Base-by-base conservation (phyloP, 2,888 invertebrate species). In the Caenorhabditis macrosperma region DNA sequence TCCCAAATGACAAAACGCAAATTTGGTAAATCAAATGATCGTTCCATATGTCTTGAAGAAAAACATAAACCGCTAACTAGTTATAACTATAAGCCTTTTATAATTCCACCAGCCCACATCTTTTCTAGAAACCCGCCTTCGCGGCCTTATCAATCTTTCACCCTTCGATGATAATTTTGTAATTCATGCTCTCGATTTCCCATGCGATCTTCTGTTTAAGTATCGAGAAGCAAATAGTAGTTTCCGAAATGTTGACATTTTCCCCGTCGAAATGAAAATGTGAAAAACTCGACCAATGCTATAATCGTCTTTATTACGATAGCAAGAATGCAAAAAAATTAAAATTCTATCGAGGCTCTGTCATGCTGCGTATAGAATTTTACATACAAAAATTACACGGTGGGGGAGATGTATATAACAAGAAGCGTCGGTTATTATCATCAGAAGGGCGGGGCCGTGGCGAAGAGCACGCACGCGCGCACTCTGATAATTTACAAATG, bases 391-490 rank as follows among this genome's bases (percentile, higher is more conserved):
- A 60, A 57, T 50, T 61, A 69, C 69, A 69, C 38, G 50, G 44
- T 35, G 46, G 22, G 22, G 22, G 6, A 41, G 50, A 57, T 54
- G 61, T 61, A 69, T 69, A 61, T 50, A 50, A 69, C 69, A 69
- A 60, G 69, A 69, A 69, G 44, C 48, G 69, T 59, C 61, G 60
- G 69, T 69, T 69, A 69, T 69, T 69, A 69, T 69, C 22, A 69
- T 33, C 69, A 69, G 69, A 41, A n/a, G 60, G 38, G 55, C 5
- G 38, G 22, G 30, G n/a, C 30, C 17, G 38, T 22, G 10, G n/a
- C 17, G 22, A 17, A 24, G 35, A 20, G 52, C 2, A 24, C 48
- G 48, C 2, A 26, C 50, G 4, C 10, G 20, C 52, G 17, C 46
- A 55, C 33, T 41, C 60, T 48, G 69, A 50, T 54, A 67, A 57